These are phyloP conservation scores for Xenopus petersii DNA, from an alignment of 2,797 vertebrate genomes.

Conservation along the genomic window DNA sequence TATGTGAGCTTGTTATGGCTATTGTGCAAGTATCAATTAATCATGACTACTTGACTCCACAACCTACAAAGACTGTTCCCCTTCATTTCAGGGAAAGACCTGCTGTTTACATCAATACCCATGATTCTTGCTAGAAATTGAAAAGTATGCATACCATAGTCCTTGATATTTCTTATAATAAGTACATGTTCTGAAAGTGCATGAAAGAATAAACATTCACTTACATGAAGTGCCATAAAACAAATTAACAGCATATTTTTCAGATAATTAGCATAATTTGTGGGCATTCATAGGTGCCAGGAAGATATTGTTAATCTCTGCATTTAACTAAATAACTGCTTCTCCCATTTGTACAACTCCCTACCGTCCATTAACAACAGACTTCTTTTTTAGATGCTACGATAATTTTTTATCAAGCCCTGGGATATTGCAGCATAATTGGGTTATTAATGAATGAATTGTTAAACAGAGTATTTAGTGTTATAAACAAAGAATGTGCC, in stretches of 20 bases:
- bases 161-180: too few species aligned
- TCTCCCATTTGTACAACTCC: conserved; percentile 26
- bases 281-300: conserved; percentile 29
- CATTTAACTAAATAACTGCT: conserved; percentile 40
- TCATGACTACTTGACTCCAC: too few species aligned
- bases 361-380: conserved; percentile 25
- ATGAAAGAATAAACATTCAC: conserved; percentile 30
- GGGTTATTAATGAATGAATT: conserved; percentile 38
- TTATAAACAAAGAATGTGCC: conserved; percentile 36
- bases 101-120: too few species aligned
- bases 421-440: conserved; percentile 34
- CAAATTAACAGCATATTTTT: conserved; percentile 34
- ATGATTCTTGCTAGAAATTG: too few species aligned
- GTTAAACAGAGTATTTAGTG: conserved; percentile 29
- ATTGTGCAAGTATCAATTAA: too few species aligned
- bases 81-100: too few species aligned
- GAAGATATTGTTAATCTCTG: conserved; percentile 38
- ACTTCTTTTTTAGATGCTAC: conserved; percentile 38
- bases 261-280: conserved; percentile 39
- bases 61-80: too few species aligned
- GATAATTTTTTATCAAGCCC: conserved; percentile 32
- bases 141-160: too few species aligned
- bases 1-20: too few species aligned
- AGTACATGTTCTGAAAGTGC: background rate
- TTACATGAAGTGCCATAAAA: conserved; percentile 30